phyloP scores from a whole-genome alignment of 1,140 invertebrate species.

The Drepana arcuata region DNA sequence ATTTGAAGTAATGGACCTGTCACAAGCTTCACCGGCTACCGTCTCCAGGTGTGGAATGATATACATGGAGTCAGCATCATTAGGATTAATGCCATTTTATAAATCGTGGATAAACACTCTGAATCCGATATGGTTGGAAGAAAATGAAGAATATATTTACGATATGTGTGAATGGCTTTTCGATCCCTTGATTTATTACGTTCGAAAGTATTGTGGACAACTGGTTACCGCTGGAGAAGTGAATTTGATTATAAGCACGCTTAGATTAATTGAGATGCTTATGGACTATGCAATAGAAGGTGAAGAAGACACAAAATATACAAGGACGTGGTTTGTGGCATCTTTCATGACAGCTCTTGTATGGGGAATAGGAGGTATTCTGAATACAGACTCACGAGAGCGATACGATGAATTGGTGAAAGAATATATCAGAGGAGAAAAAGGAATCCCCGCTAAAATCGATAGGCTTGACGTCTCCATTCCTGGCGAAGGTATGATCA shows the following conservation, averaged over 20 bases:
- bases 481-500: slow-evolving; percentile 81
- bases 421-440: slow-evolving; percentile 73
- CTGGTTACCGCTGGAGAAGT: slow-evolving; percentile 82
- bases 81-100: slow-evolving; percentile 81
- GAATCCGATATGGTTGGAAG: slow-evolving; percentile 77
- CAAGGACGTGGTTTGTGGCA: slow-evolving; percentile 81
- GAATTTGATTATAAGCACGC: slow-evolving; percentile 79
- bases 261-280: slow-evolving; percentile 83
- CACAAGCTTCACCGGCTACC: slow-evolving; percentile 91
- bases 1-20: slow-evolving; percentile 93
- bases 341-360: slow-evolving; percentile 82
- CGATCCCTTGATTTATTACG: slow-evolving; percentile 78
- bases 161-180: slow-evolving; percentile 85
- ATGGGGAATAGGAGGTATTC: slow-evolving; percentile 88
- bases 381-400: slow-evolving; percentile 80
- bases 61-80: slow-evolving; percentile 86
- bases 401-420: slow-evolving; percentile 80
- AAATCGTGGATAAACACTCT: slow-evolving; percentile 83
- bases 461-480: slow-evolving; percentile 81
- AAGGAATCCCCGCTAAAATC: slow-evolving; percentile 77
- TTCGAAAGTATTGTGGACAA: slow-evolving; percentile 77
- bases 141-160: slow-evolving; percentile 75
- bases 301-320: slow-evolving; percentile 78
- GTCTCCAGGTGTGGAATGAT: slow-evolving; percentile 97
- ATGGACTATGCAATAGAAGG: slow-evolving; percentile 80